Conservation (phyloP, 2,797 vertebrate genomes). For the Alca torda region DNA sequence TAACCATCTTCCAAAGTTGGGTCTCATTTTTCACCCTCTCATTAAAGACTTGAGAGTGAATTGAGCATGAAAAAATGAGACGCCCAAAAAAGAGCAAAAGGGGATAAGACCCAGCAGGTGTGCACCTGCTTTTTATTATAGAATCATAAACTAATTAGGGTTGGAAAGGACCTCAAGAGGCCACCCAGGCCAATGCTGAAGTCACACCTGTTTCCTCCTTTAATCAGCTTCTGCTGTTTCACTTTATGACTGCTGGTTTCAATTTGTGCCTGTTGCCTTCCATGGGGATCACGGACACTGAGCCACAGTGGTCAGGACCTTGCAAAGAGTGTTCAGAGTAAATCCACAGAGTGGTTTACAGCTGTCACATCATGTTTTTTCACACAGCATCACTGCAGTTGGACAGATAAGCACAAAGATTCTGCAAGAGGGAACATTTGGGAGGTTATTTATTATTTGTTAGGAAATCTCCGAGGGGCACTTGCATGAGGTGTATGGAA, state of each 20-base stretch:
- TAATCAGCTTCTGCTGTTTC: neutral
- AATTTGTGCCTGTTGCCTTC: neutral
- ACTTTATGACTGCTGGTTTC: neutral
- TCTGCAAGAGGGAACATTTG: neutral
- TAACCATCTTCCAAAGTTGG: fast-evolving
- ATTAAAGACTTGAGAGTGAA: neutral
- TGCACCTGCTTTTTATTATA: neutral
- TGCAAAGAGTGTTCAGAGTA: neutral
- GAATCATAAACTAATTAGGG: neutral
- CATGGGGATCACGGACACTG: neutral
- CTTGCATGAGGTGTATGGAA: neutral
- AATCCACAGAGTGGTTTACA: neutral
- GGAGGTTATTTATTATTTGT: neutral
- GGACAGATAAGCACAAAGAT: neutral
- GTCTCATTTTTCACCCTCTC: neutral
- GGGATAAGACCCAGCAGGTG: neutral
- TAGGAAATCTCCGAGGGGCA: neutral
- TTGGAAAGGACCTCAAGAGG: neutral
- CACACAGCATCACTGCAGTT: neutral
- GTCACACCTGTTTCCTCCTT: neutral
- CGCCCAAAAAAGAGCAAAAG: neutral
- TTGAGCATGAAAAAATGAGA: neutral
- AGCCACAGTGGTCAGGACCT: neutral
- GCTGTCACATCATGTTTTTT: neutral
- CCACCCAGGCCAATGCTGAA: neutral